Percentiles rank a stretch among this genome's conserved stretches.
Conservation (phyloP, 2,113 vertebrate genomes). For the Cepphus grylle region DNA sequence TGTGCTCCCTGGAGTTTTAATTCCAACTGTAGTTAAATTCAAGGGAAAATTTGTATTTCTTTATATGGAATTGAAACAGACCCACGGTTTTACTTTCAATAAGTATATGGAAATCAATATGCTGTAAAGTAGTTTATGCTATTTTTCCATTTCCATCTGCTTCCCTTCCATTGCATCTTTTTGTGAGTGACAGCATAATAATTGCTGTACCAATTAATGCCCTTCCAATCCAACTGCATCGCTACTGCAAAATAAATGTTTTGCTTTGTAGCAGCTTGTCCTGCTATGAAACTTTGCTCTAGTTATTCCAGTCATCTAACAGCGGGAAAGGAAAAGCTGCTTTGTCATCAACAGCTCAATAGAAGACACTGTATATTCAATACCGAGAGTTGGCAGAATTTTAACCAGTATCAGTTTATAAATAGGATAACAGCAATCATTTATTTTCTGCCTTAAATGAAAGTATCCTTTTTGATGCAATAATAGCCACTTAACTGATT, state of each 20-base stretch:
- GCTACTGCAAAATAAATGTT: conserved; percentile 45
- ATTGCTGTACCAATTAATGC: conserved; percentile 42
- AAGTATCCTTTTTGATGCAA: conserved; percentile 19
- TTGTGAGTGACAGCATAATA: conserved; percentile 42
- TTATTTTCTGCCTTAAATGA: conserved; percentile 59
- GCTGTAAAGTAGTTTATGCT: conserved; percentile 17
- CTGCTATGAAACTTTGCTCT: conserved; percentile 48
- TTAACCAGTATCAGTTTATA: conserved; percentile 46
- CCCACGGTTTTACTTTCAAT: conserved; percentile 19
- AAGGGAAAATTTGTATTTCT: background rate
- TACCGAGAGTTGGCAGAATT: conserved; percentile 23
- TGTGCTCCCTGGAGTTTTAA: background rate
- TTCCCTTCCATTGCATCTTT: conserved; percentile 37
- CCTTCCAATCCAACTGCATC: conserved; percentile 42
- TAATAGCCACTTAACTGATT: conserved; percentile 46
- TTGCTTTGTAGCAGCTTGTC: conserved; percentile 53
- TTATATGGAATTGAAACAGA: conserved; percentile 15
- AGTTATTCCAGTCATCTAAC: conserved; percentile 39
- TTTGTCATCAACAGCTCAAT: conserved; percentile 56
- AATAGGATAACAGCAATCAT: conserved; percentile 43
- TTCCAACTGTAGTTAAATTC: background rate
- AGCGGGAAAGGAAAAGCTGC: conserved; percentile 47
- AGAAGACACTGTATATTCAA: conserved; percentile 22
- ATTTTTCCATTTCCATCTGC: conserved; percentile 53
- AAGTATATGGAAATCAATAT: conserved; percentile 29